These are phyloP conservation scores for Neomorphus geoffroyi DNA, from an alignment of 2,797 vertebrate genomes.

Conservation along the genomic window DNA sequence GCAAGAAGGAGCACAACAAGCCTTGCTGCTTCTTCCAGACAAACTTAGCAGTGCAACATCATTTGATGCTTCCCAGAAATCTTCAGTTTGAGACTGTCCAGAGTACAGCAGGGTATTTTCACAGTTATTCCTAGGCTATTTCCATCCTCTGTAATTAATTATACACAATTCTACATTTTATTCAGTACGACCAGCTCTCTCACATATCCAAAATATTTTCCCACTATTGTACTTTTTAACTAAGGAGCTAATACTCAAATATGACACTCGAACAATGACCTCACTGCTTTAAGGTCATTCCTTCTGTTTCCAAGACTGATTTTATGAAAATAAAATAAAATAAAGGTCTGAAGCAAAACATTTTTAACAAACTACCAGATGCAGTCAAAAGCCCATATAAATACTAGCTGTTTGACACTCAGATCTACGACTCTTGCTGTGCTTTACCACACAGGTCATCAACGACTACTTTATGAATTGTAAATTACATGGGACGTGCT, in stretches of 20 bases:
- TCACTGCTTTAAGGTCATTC: neutral
- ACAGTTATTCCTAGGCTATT: slow-evolving; percentile 2
- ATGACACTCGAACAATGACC: neutral
- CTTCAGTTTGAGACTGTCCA: neutral
- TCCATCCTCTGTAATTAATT: slow-evolving; percentile 31
- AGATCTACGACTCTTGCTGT: neutral
- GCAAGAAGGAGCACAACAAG: neutral
- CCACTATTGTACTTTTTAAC: neutral
- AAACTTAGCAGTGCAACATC: neutral
- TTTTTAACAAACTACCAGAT: neutral
- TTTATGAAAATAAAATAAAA: neutral
- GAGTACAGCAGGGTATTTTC: neutral
- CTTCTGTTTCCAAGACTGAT: neutral
- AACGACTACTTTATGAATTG: neutral
- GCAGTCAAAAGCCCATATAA: neutral
- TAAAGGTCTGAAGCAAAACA: neutral
- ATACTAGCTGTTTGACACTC: neutral
- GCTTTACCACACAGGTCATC: neutral
- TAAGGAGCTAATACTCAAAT: neutral
- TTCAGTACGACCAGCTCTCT: neutral
- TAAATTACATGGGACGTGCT: neutral
- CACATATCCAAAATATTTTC: neutral
- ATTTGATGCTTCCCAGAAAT: neutral
- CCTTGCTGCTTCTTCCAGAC: neutral
- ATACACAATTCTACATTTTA: neutral